Base-by-base conservation (phyloP, 2,888 invertebrate genomes). In the Megaustenia siamemsis region DNA sequence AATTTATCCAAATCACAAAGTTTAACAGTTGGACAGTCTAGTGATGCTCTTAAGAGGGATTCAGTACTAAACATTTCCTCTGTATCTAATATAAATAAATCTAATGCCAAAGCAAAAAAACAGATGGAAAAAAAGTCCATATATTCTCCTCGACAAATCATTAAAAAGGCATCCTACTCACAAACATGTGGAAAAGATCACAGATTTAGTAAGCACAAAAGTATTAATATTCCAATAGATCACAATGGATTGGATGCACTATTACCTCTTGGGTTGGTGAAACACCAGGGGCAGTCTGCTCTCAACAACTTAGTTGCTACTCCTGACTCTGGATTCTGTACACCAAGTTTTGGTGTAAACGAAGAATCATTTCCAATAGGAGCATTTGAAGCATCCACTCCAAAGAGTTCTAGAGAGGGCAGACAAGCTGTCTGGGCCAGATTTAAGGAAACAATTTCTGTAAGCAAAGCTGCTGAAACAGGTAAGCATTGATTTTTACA, bases 261-360 rank as follows among this genome's bases (percentile, higher is more conserved):
- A 1, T 45, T 38, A 12, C 43, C 78, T 66, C 45, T 32, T 21
- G 43, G 63, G 66, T 32, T 78, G 2, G 56, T 60, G 60, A 78
- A 8, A 40, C 12, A 43, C 45, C 45, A 66, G 63, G 38, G 21
- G 21, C 49, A 24, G 18, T n/a, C 78, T 12, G 32, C n/a, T 15
- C 28, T 45, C 18, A 66, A 43, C 1, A 78, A 38, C 28, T 63
- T 66, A 21, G 66, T 32, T 56, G 38, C 78, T 38, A 82, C 75
- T 15, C 82, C 82, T 43, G 82, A 82, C 75, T 82, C 82, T 18
- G 82, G 82, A 45, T 82, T 82, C 43, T 73, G 75, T 43, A 63
- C 82, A n/a, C 82, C 82, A 18, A 45, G 45, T 63, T 49, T n/a
- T 35, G 75, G 43, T 8, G 40, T 40, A 4, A 21, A 1, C 4